A percentile compares a stretch with the other conserved stretches of the same genome.
These are phyloP conservation scores for Meteorus cinctellus DNA, from an alignment of 2,888 invertebrate species.

Conservation along the genomic window DNA sequence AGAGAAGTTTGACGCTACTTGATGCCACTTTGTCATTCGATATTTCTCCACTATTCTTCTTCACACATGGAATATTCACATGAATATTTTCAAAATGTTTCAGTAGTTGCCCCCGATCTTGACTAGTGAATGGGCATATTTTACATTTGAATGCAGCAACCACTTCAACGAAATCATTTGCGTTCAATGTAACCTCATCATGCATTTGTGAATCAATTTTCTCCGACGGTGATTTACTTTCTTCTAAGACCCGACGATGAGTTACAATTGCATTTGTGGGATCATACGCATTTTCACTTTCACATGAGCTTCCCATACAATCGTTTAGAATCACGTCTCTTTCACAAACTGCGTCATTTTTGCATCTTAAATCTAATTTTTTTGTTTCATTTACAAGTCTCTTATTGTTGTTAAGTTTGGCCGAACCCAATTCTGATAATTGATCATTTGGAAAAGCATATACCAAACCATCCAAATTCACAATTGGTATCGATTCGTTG, in stretches of 20 bases:
- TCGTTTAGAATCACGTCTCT: not conserved
- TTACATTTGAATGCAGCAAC: slow-evolving; percentile 76
- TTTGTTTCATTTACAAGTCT: not conserved
- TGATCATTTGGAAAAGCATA: slow-evolving; percentile 63
- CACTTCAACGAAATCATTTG: slow-evolving; percentile 75
- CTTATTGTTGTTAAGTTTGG: slow-evolving; percentile 52
- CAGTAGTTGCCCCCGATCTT: slow-evolving; percentile 69
- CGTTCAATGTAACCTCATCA: slow-evolving; percentile 56
- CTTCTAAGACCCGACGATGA: slow-evolving; percentile 44
- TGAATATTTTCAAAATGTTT: slow-evolving; percentile 70
- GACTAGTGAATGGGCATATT: slow-evolving; percentile 75
- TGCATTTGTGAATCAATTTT: slow-evolving; percentile 48
- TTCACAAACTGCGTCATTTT: not conserved
- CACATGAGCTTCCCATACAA: not conserved
- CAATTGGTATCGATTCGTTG: slow-evolving; percentile 61
- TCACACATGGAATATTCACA: slow-evolving; percentile 55
- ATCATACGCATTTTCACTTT: not conserved
- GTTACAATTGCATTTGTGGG: slow-evolving; percentile 39
- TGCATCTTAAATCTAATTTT: not conserved
- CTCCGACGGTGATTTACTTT: slow-evolving; percentile 51
- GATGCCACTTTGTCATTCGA: slow-evolving; percentile 51
- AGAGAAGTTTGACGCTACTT: slow-evolving; percentile 67
- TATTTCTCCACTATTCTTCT: slow-evolving; percentile 47
- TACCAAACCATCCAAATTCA: slow-evolving; percentile 64
- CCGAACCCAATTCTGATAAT: slow-evolving; percentile 60